These are phyloP conservation scores for Macrocentrus cingulum DNA, from an alignment of 1,140 invertebrate species.

Conservation along the genomic window DNA sequence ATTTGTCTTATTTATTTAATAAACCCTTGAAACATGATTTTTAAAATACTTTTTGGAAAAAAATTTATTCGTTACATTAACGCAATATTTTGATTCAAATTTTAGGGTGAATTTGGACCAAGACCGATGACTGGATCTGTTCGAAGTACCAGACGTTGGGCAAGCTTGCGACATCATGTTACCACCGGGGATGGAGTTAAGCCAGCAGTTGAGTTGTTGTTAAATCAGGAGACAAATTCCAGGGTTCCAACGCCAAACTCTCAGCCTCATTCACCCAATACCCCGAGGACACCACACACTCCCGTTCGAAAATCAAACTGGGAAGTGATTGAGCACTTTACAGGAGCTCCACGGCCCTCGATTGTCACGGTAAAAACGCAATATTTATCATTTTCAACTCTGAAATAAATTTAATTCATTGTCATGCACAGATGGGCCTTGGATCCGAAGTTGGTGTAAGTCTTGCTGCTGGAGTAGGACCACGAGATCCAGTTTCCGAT, in stretches of 20 bases:
- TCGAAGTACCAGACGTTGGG: conserved; percentile 53
- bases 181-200: conserved; percentile 39
- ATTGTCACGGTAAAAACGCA: conserved; percentile 51
- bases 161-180: conserved; percentile 57
- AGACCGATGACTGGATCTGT: conserved; percentile 39
- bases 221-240: conserved; percentile 47
- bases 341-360: conserved; percentile 56
- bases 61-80: background rate
- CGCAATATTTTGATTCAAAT: too few relatives aligned
- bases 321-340: conserved; percentile 85
- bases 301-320: conserved; percentile 78
- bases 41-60: background rate
- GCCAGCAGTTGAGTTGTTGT: conserved; percentile 41
- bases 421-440: conserved; percentile 36
- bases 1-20: too few relatives aligned
- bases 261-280: conserved; percentile 49
- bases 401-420: background rate
- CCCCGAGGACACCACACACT: conserved; percentile 56
- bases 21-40: background rate
- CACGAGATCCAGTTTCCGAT: conserved; percentile 35
- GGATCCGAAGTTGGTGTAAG: conserved; percentile 42
- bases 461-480: conserved; percentile 30
- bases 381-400: background rate
- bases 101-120: conserved; percentile 41
- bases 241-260: conserved; percentile 49